These are phyloP conservation scores for Megalopta genalis DNA, from an alignment of 1,140 invertebrate species.

Conservation along the genomic window DNA sequence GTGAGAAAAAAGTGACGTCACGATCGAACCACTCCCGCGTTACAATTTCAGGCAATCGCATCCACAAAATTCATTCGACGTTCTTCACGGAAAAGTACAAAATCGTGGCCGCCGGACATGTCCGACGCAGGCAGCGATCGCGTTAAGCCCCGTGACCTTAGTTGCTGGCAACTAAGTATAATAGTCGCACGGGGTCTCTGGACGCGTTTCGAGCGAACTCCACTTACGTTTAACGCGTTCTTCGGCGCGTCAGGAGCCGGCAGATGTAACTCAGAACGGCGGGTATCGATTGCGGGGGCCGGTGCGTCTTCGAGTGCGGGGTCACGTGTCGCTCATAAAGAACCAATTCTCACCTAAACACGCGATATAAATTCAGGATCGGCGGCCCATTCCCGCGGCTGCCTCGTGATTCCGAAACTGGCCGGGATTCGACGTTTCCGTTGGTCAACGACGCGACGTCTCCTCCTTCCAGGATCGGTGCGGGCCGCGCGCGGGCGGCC, in stretches of 20 bases:
- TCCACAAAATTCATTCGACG: too few species aligned
- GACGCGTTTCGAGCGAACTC: too few species aligned
- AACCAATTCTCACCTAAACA: constrained; percentile 79
- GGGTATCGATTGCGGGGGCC: constrained; percentile 5
- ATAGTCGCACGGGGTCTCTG: too few species aligned
- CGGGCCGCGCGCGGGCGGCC: background rate
- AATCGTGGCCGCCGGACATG: too few species aligned
- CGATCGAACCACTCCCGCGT: too few species aligned
- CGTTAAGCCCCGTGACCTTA: too few species aligned
- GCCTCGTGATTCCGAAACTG: constrained; percentile 68
- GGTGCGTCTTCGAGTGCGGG: constrained; percentile 67
- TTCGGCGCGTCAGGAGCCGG: background rate
- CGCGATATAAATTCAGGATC: constrained; percentile 79
- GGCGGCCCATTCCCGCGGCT: constrained; percentile 68
- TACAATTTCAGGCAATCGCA: too few species aligned
- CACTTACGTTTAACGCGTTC: background rate
- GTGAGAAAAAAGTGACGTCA: too few species aligned
- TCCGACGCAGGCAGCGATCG: too few species aligned
- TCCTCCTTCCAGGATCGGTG: constrained; percentile 28
- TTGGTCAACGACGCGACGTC: constrained; percentile 67
- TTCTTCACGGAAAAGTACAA: too few species aligned
- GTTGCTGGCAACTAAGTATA: too few species aligned
- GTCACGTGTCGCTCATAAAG: constrained; percentile 77
- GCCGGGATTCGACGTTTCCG: constrained; percentile 60
- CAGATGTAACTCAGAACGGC: background rate